These are phyloP conservation scores for Agrochola lota DNA, from an alignment of 2,888 invertebrate genomes.

Conservation along the genomic window DNA sequence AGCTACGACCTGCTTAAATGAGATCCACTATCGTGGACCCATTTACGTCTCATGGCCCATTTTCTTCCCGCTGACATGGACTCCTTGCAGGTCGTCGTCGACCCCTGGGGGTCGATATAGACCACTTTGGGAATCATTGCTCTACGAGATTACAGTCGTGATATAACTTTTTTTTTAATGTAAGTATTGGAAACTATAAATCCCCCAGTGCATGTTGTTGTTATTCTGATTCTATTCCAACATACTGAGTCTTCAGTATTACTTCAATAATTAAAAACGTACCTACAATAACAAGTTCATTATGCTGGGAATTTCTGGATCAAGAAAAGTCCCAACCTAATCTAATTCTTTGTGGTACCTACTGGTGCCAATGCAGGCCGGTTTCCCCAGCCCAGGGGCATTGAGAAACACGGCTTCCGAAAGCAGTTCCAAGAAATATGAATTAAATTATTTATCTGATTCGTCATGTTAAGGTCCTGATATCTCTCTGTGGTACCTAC, in stretches of 20 bases:
- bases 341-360: constrained; percentile 1
- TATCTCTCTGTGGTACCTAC: no score
- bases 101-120: no score
- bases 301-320: constrained; percentile 20
- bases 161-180: background rate
- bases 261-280: background rate
- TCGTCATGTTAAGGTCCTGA: constrained; percentile 1
- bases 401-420: constrained; percentile 15
- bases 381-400: background rate
- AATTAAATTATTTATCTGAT: constrained; percentile 8
- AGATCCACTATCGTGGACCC: no score
- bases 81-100: no score
- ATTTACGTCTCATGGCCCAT: no score
- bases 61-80: no score
- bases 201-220: background rate
- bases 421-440: constrained; percentile 15
- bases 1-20: no score
- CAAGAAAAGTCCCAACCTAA: constrained; percentile 23
- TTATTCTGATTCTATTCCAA: background rate
- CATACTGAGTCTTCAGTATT: background rate
- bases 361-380: background rate
- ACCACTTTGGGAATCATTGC: background rate
- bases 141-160: background rate
- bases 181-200: constrained; percentile 2
- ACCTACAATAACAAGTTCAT: constrained; percentile 20